Evolutionary conservation across 92 coral and sea anemone species (phyloP), one percentile per base, ranked within the genome.

Genomic region (Porites evermanni): DNA sequence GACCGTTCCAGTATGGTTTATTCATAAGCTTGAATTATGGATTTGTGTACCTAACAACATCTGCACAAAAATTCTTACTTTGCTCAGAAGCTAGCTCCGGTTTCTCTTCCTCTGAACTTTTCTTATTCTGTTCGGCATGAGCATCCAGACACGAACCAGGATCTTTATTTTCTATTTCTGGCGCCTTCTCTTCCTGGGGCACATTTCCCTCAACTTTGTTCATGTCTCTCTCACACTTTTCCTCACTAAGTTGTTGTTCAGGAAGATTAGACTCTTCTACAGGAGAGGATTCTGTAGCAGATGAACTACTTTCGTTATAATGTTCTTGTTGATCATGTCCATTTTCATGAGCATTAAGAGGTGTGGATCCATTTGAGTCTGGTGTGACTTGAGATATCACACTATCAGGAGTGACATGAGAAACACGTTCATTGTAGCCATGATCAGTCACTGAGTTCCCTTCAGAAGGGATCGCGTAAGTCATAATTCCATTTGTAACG

Each of bases 401-500:
- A 19, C 78, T 17, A 20, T 61, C 87, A 38, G 70, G 79, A 12
- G 79, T 83, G 70, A 72, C 70, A 52, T 83, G 87, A 44, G 65
- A 63, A 23, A 83, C 74, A 2, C 87, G 87, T 63, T 83, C 74
- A 17, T 50, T 53, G 7, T 63, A 83, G 12, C 66, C 74, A 16
- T 50, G 79, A 12, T 82, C 86, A 16, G 85, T 84, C 24, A 93
- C 89, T 11, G 96, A 88, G 53, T 81, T 79, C 82, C 93, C 93
- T 59, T 84, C 94, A 24, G 98, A 88, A 2, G 98, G 75, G 18
- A 65, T 67, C 14, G 89, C 98, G 38, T 86, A 75, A 0, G 94
- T 90, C 93, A 93, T 91, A 5, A 95, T 91, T 12, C 98, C 98
- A 86, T 95, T 95, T 18, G 94, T 93, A 14, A 95, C 93, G 12